These are phyloP conservation scores for Halcyon smyrnensis DNA, from an alignment of 2,797 vertebrate genomes.

Conservation along the genomic window DNA sequence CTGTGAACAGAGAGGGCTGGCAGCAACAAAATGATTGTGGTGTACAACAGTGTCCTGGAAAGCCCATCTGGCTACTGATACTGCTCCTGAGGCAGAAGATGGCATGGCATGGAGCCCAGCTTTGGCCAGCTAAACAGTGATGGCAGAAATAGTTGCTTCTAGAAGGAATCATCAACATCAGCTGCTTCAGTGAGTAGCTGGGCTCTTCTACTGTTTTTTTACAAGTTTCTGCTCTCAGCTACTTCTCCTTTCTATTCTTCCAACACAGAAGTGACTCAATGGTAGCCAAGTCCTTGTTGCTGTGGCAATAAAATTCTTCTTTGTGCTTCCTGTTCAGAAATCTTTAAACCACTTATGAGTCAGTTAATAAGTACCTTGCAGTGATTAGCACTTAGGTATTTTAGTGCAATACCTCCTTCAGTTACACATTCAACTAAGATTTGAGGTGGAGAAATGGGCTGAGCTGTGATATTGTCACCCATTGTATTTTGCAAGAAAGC, in stretches of 20 bases:
- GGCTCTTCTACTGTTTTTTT: neutral
- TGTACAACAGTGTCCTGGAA: neutral
- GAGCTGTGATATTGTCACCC: neutral
- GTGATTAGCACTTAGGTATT: neutral
- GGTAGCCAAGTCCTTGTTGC: neutral
- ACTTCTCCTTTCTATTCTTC: neutral
- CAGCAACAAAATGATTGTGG: neutral
- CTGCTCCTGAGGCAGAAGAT: neutral
- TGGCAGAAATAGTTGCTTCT: neutral
- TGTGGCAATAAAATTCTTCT: neutral
- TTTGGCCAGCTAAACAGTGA: neutral
- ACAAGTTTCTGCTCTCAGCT: neutral
- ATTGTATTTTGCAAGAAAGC: neutral
- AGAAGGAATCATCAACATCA: neutral
- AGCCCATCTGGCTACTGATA: neutral
- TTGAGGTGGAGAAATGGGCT: neutral
- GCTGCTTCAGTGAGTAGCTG: neutral
- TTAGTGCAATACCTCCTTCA: neutral
- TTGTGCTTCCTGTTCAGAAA: neutral
- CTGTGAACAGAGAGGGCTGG: neutral
- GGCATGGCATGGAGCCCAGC: neutral
- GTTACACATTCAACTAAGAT: neutral
- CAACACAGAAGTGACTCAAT: neutral
- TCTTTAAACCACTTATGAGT: neutral
- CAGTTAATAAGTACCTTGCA: neutral